phyloP scores from a whole-genome alignment of 2,888 invertebrate species.

The Drosophila nr. medialis region DNA sequence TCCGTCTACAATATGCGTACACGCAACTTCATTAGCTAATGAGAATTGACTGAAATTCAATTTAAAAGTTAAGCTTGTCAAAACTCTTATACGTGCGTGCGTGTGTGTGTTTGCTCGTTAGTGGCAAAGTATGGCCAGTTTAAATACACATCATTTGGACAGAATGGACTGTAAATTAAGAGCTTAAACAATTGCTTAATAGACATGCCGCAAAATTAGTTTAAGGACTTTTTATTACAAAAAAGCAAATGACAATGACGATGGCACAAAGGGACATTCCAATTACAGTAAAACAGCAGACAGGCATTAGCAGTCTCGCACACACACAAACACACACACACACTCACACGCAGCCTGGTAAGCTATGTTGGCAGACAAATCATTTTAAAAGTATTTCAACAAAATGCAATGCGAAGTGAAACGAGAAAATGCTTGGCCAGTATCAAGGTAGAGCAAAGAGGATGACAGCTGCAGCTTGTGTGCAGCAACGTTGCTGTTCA shows the following conservation, averaged over 20 bases:
- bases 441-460: conserved; percentile 24
- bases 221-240: conserved; percentile 58
- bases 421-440: conserved; percentile 36
- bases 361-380: conserved; percentile 63
- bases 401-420: conserved; percentile 63
- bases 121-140: conserved; percentile 14
- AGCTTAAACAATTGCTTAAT: conserved; percentile 79
- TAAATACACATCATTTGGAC: conserved; percentile 8
- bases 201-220: conserved; percentile 79
- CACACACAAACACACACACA: conserved; percentile 7
- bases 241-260: conserved; percentile 34
- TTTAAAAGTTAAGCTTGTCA: conserved; percentile 45
- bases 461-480: conserved; percentile 27
- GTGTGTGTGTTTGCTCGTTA: not conserved
- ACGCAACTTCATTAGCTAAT: conserved; percentile 35
- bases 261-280: conserved; percentile 63
- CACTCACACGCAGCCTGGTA: conserved; percentile 6
- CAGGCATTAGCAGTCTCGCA: conserved; percentile 38
- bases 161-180: conserved; percentile 63
- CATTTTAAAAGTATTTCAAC: conserved; percentile 72
- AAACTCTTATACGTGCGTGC: conserved; percentile 18
- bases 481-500: conserved; percentile 16
- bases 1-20: not conserved
- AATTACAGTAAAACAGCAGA: conserved; percentile 67
- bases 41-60: conserved; percentile 49